These are phyloP conservation scores for Chloropsis cyanopogon DNA, from an alignment of 2,113 vertebrate species.

Conservation along the genomic window DNA sequence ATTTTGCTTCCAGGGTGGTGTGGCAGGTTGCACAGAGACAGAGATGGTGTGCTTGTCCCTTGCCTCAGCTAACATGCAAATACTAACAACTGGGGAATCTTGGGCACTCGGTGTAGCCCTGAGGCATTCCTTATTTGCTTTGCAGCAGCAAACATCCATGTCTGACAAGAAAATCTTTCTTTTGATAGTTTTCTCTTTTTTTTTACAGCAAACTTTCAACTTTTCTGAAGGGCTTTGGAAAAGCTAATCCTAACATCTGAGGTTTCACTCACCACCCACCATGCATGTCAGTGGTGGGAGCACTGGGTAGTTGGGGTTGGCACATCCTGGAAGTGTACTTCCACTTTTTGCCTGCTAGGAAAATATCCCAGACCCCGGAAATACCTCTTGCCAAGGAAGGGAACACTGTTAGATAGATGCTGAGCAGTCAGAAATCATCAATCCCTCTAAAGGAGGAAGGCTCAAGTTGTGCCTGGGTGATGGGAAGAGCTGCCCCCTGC, in stretches of 20 bases:
- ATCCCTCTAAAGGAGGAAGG: not conserved
- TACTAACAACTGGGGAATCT: not conserved
- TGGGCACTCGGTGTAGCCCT: fast-evolving
- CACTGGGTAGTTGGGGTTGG: not conserved
- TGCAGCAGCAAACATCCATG: not conserved
- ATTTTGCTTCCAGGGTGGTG: not conserved
- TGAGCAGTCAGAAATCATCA: not conserved
- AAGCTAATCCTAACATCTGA: not conserved
- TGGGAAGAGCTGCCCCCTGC: fast-evolving
- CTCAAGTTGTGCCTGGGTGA: not conserved
- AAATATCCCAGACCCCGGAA: not conserved
- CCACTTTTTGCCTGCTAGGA: not conserved
- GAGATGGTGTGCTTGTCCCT: not conserved
- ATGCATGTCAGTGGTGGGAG: fast-evolving
- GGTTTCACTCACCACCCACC: not conserved
- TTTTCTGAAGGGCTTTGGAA: not conserved
- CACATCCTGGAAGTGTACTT: not conserved
- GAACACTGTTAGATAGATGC: not conserved
- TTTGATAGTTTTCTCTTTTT: not conserved
- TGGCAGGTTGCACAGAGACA: not conserved
- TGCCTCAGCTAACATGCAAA: not conserved
- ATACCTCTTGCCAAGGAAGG: not conserved
- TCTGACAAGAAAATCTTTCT: not conserved
- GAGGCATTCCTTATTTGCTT: not conserved
- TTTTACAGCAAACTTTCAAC: not conserved